Base-by-base conservation (phyloP, 2,113 vertebrate genomes). In the Madoqua kirkii region DNA sequence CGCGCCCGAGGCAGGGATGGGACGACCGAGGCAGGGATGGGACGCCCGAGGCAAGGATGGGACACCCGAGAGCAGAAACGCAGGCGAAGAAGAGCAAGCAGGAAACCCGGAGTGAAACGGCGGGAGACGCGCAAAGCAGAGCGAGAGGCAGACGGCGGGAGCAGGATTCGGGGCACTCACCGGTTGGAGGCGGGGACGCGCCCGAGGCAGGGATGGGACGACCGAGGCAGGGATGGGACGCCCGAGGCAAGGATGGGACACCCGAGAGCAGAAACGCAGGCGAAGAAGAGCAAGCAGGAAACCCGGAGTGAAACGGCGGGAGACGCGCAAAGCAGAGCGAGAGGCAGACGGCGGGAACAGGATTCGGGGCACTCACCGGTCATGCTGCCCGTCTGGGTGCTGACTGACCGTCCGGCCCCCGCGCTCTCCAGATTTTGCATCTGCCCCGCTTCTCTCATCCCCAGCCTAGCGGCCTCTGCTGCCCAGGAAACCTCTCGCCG, bases 311-410 rank as follows among this genome's bases (percentile, higher is more conserved):
- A 50, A n/a, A 15, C 25, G 14, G 52, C 54, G 7, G 45, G 87
- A 84, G 9, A 43, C 4, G 15, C 82, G 11, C 14, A 19, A 57
- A 55, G 60, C 50, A 48, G 19, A 89, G 64, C 21, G 3, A 48
- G 55, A 31, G 43, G 23, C 33, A n/a, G 48, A 36, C 1, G 67
- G 67, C 59, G 3, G 78, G 16, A 29, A 78, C 93, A 11, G 55
- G 55, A 55, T 57, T 87, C 15, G 11, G 10, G 87, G 31, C 90
- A 96, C 98, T 98, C 98, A 99, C 98, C 98, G 10, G 98, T 95
- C 98, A 98, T 97, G 92, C 98, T 99, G 97, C 98, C 98, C 5
- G 98, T 99, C 98, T 99, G 98, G 50, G 99, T 99, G 62, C 97
- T 94, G 74, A 96, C 93, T n/a, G 98, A 97, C 88, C 97, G 96